Evolutionary conservation across 2,797 vertebrate genomes (phyloP).

Genomic region (Cercopithecus neglectus): DNA sequence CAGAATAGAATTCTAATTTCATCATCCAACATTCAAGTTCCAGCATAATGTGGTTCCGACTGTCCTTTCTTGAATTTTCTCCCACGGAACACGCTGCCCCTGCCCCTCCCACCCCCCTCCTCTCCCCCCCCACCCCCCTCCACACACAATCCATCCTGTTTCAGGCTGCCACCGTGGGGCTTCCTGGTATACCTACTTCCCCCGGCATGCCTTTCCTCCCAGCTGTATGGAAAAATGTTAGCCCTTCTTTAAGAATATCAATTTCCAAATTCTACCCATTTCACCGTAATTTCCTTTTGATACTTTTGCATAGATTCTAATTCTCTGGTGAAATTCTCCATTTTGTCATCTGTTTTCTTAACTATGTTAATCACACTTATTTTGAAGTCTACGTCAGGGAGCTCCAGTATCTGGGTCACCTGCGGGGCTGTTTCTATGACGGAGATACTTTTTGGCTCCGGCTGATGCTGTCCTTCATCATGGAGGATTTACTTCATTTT

Average conservation of each 20-base stretch:
- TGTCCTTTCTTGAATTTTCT: neutral
- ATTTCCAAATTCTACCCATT: constrained; percentile 5
- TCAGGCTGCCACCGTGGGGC: neutral
- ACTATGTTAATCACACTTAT: constrained; percentile 39
- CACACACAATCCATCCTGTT: neutral
- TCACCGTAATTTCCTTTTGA: neutral
- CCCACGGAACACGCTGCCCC: neutral
- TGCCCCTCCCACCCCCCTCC: too few species aligned
- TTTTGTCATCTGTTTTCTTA: constrained; percentile 4
- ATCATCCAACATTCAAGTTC: neutral
- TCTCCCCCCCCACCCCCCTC: fast-evolving
- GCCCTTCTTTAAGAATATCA: neutral
- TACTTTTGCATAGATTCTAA: neutral
- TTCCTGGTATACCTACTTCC: neutral
- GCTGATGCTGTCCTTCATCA: constrained; percentile 22
- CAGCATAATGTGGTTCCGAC: neutral
- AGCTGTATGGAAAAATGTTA: neutral
- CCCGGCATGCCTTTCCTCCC: neutral
- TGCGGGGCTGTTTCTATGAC: constrained; percentile 5
- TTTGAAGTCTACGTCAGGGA: constrained; percentile 40
- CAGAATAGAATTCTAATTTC: neutral
- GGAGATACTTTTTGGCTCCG: constrained; percentile 41
- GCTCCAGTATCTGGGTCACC: constrained; percentile 17
- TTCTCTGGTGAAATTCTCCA: constrained; percentile 10
- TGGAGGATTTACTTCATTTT: constrained; percentile 55